Conservation (phyloP, 1,140 invertebrate genomes). For the Drosophila funebris region DNA sequence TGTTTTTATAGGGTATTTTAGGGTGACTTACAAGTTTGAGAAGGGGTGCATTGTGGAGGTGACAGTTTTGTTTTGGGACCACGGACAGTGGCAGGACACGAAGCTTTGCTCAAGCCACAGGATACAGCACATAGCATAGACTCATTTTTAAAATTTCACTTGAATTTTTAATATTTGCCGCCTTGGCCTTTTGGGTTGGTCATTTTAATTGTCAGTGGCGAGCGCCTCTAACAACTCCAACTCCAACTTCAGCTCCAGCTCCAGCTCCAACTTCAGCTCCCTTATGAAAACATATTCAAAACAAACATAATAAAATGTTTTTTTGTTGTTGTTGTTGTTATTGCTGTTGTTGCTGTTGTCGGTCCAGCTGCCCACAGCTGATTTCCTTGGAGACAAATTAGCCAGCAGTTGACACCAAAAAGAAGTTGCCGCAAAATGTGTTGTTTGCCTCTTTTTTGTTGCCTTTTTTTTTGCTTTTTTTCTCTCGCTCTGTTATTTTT, state of each 20-base stretch:
- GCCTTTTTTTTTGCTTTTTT: conserved; percentile 9
- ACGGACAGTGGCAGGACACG: neutral
- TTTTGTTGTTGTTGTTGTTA: neutral
- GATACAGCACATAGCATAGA: neutral
- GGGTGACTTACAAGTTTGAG: too few species aligned
- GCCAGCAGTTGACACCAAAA: conserved; percentile 58
- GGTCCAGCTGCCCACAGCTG: conserved; percentile 47
- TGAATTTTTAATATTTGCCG: conserved; percentile 41
- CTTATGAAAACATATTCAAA: conserved; percentile 62
- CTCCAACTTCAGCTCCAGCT: neutral
- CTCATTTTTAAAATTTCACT: conserved; percentile 4
- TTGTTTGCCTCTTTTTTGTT: conserved; percentile 15
- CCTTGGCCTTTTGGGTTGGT: conserved; percentile 29
- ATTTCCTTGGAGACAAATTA: conserved; percentile 81
- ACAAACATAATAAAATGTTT: conserved; percentile 58
- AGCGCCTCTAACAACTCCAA: neutral
- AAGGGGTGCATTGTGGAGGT: neutral
- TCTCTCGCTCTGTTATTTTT: conserved; percentile 22
- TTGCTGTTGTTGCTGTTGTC: neutral
- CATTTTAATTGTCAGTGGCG: conserved; percentile 44
- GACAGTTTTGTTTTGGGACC: neutral
- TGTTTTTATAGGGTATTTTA: neutral
- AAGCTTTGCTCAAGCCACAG: neutral
- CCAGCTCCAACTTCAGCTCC: neutral
- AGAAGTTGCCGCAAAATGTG: conserved; percentile 33